These are phyloP conservation scores for Drosophila austrosaltans DNA, from an alignment of 2,888 invertebrate species.

Conservation along the genomic window DNA sequence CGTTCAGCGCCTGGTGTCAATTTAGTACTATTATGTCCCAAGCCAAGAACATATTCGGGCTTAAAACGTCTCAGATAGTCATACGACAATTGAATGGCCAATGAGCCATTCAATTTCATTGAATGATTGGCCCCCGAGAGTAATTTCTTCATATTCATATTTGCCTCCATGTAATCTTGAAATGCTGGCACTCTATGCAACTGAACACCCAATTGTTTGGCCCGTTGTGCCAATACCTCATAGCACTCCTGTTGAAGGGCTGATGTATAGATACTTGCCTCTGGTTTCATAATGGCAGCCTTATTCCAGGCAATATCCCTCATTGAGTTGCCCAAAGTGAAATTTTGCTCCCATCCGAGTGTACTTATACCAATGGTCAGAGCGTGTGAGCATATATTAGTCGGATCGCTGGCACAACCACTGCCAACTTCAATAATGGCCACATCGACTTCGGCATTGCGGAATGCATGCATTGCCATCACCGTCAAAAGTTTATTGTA, in stretches of 20 bases:
- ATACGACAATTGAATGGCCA: conserved; percentile 65
- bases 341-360: conserved; percentile 67
- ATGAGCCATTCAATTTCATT: conserved; percentile 56
- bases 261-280: conserved; percentile 61
- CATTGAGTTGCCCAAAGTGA: conserved; percentile 54
- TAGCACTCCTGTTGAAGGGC: conserved; percentile 60
- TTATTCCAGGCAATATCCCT: conserved; percentile 69
- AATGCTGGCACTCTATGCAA: conserved; percentile 57
- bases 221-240: conserved; percentile 61
- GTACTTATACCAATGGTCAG: conserved; percentile 62
- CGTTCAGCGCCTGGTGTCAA: conserved; percentile 52
- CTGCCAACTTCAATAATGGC: conserved; percentile 64
- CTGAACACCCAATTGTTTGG: conserved; percentile 54
- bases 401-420: conserved; percentile 59
- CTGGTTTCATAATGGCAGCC: conserved; percentile 67
- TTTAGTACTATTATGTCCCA: conserved; percentile 40
- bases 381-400: conserved; percentile 61
- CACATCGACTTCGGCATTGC: conserved; percentile 52
- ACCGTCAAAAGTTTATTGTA: conserved; percentile 62
- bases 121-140: conserved; percentile 48
- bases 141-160: conserved; percentile 44
- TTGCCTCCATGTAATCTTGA: conserved; percentile 49
- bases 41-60: conserved; percentile 52
- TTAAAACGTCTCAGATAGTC: conserved; percentile 55
- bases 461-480: conserved; percentile 68